These are phyloP conservation scores for Dryocosmus kuriphilus DNA, from an alignment of 2,888 invertebrate genomes.

Conservation along the genomic window DNA sequence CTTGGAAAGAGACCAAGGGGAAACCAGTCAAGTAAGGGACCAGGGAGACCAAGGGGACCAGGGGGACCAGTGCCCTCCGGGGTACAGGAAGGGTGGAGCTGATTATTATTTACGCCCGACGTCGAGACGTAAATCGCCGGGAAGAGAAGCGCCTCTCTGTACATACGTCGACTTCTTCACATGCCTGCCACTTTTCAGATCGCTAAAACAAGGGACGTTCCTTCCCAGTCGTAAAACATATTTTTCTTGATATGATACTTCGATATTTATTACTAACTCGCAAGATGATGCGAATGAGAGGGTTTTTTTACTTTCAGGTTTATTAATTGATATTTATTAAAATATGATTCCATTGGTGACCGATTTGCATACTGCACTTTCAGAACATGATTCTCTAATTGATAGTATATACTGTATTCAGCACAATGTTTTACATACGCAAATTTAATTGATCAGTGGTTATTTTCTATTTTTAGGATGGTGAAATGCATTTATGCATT, in stretches of 20 bases:
- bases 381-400: conserved; percentile 11
- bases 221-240: background rate
- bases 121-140: conserved; percentile 62
- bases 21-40: conserved; percentile 14
- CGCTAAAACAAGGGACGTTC: conserved; percentile 13
- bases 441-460: background rate
- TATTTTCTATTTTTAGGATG: background rate
- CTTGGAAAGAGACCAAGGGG: background rate
- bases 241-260: conserved; percentile 10
- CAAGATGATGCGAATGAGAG: background rate
- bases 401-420: background rate
- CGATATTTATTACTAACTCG: conserved; percentile 14
- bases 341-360: conserved; percentile 1
- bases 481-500: too few relatives aligned
- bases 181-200: conserved; percentile 10
- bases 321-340: conserved; percentile 37
- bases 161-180: conserved; percentile 15
- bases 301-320: background rate
- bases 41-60: background rate
- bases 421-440: background rate
- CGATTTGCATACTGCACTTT: conserved; percentile 29
- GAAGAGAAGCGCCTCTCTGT: conserved; percentile 12
- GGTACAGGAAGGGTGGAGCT: conserved; percentile 50
- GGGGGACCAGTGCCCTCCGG: conserved; percentile 18
- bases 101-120: conserved; percentile 68